phyloP scores from a whole-genome alignment of 2,113 vertebrate genomes.

The Phrynosoma blainvillii region DNA sequence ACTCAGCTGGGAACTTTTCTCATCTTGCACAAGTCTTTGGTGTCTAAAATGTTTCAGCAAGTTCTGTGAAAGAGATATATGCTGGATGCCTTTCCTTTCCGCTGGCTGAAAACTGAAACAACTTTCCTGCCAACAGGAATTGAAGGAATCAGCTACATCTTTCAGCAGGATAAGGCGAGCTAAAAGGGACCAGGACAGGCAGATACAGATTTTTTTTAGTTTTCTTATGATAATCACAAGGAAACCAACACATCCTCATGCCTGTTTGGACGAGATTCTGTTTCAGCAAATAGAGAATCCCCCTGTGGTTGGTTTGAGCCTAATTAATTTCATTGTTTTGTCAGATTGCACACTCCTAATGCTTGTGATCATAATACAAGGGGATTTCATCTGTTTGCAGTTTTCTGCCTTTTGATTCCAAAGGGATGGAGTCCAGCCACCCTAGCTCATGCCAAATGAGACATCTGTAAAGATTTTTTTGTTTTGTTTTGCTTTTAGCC shows the following conservation, averaged over 20 bases:
- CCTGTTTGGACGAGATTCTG: background rate
- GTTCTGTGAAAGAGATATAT: background rate
- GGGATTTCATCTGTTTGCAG: constrained; percentile 39
- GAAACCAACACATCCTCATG: background rate
- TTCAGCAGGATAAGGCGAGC: constrained; percentile 21
- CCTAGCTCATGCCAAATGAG: constrained; percentile 54
- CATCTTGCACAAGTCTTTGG: constrained; percentile 22
- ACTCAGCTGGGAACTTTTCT: constrained; percentile 6
- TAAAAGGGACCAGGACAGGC: background rate
- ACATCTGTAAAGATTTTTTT: constrained; percentile 59
- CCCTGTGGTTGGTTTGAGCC: constrained; percentile 30
- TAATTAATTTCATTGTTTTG: constrained; percentile 56
- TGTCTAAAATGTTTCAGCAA: constrained; percentile 8
- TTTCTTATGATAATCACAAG: constrained; percentile 31
- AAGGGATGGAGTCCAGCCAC: constrained; percentile 37
- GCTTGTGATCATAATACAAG: constrained; percentile 16
- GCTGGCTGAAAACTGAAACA: constrained; percentile 10
- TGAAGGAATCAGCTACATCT: constrained; percentile 28
- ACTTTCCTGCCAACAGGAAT: constrained; percentile 6
- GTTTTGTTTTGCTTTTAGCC: background rate
- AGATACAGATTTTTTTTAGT: constrained; percentile 11
- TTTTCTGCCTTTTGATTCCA: constrained; percentile 57
- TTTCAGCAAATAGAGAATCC: constrained; percentile 49
- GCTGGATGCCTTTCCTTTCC: background rate
- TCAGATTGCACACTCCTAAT: constrained; percentile 39